phyloP scores from a whole-genome alignment of 53 echinoderm and acorn worm species.

The Henricia sp. region DNA sequence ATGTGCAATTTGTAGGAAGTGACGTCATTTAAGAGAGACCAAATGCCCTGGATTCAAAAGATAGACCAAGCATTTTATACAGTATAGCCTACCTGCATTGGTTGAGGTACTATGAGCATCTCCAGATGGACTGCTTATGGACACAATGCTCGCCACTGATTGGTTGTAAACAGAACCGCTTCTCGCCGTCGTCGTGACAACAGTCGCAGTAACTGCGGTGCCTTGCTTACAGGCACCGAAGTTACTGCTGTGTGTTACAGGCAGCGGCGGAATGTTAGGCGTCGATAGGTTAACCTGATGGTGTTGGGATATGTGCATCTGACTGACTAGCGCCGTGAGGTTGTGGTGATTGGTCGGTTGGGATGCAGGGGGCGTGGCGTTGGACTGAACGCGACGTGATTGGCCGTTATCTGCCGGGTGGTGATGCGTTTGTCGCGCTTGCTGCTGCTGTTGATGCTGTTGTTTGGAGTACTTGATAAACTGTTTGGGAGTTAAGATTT shows the following conservation, averaged over 20 bases:
- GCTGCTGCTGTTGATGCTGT: conserved; percentile 27
- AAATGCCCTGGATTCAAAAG: too few species aligned
- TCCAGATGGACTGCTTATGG: conserved; percentile 65
- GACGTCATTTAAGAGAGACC: too few species aligned
- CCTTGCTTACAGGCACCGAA: conserved; percentile 25
- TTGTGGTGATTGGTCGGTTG: conserved; percentile 56
- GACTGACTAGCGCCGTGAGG: conserved; percentile 71
- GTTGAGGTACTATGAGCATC: conserved; percentile 66
- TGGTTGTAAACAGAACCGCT: conserved; percentile 84
- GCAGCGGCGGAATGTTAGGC: conserved; percentile 47
- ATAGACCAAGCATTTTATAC: too few species aligned
- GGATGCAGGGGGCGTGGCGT: conserved; percentile 41
- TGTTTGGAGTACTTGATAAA: conserved; percentile 39
- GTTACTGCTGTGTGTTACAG: conserved; percentile 9
- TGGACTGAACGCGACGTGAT: conserved; percentile 22
- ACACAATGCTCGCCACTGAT: conserved; percentile 73
- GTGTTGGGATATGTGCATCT: conserved; percentile 91
- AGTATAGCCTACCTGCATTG: conserved; percentile 23
- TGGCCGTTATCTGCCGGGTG: conserved; percentile 13
- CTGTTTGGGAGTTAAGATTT: background rate
- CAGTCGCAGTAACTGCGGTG: conserved; percentile 42
- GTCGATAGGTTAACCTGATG: conserved; percentile 81
- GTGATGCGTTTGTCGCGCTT: conserved; percentile 1
- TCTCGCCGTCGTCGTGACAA: conserved; percentile 64
- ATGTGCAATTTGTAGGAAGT: too few species aligned